Evolutionary conservation across 2,113 vertebrate species (phyloP).

Genomic region (Catharus minimus): DNA sequence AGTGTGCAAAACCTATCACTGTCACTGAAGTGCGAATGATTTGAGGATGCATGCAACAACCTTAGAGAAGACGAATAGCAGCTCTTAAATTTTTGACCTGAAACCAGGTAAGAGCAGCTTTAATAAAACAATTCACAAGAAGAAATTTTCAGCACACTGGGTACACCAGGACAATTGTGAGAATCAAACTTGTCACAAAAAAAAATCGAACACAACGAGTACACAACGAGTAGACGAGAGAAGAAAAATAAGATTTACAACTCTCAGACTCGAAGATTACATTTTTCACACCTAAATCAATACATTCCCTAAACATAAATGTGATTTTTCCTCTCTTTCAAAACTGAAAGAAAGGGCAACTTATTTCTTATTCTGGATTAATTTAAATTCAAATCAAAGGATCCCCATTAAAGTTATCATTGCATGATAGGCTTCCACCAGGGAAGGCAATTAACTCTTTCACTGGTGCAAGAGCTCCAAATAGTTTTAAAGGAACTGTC

Average conservation of each 20-base stretch:
- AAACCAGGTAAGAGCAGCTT: neutral
- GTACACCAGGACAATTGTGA: rapidly evolving
- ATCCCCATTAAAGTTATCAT: conserved; percentile 7
- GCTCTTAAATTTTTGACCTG: neutral
- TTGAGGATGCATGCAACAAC: neutral
- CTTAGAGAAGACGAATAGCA: neutral
- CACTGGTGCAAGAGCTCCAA: neutral
- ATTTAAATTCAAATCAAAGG: conserved; percentile 31
- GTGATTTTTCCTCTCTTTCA: conserved; percentile 31
- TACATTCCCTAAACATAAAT: neutral
- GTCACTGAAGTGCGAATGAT: neutral
- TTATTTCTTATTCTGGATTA: conserved; percentile 35
- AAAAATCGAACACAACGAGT: neutral
- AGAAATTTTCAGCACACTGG: neutral
- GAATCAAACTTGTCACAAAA: neutral
- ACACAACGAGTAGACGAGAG: neutral
- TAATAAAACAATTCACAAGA: neutral
- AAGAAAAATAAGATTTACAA: neutral
- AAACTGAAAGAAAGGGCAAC: neutral
- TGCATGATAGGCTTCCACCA: neutral
- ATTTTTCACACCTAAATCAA: neutral
- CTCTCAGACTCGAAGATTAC: neutral
- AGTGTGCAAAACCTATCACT: neutral
- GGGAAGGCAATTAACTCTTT: conserved; percentile 23
- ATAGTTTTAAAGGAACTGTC: neutral